Base-by-base conservation (phyloP, 2,888 invertebrate species). In the Eupsilia transversa region DNA sequence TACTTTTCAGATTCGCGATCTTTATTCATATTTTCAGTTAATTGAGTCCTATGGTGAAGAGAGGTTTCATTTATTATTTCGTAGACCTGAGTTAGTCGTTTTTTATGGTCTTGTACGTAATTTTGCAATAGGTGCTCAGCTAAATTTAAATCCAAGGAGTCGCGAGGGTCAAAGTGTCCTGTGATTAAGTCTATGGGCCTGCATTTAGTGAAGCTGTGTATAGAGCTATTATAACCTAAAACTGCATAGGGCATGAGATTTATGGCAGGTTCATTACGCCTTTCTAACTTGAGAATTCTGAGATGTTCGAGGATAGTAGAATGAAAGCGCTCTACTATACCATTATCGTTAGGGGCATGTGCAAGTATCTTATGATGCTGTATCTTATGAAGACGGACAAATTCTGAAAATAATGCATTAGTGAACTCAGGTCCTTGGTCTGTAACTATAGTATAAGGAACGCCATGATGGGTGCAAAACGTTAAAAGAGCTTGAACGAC, bases 361-460 rank as follows among this genome's bases (percentile, higher is more conserved):
- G 38, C 38, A 9, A 38, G 38, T 10, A 38, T 38, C 38, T 38
- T 35, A 35, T 35, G 35, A 35, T 35, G 35, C 35, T 35, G 35
- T 35, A 35, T 35, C 35, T 35, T 38, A 38, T 38, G 38, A 10
- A 38, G 38, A 10, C 38, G 38, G 38, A 5, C 3, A 3, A 41
- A 41, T 41, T 41, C 56, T 33, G 33, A 57, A 57, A 57, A 57
- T 35, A 57, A 23, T 57, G 57, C 57, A 5, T 57, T 35, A 23
- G 33, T 33, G 57, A 57, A 57, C 23, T 57, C 57, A 23, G 57
- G 33, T 57, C 57, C 33, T 57, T 57, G 57, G 33, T 57, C 56
- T 56, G 56, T 56, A 3, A 30, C 30, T 56, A 56, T 56, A 30
- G 56, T 56, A n/a, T 56, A 56, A 5, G 56, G 56, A 30, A 30